phyloP scores from a whole-genome alignment of 2,888 invertebrate species.

The Scaptodrosophila latifasciaeformis region DNA sequence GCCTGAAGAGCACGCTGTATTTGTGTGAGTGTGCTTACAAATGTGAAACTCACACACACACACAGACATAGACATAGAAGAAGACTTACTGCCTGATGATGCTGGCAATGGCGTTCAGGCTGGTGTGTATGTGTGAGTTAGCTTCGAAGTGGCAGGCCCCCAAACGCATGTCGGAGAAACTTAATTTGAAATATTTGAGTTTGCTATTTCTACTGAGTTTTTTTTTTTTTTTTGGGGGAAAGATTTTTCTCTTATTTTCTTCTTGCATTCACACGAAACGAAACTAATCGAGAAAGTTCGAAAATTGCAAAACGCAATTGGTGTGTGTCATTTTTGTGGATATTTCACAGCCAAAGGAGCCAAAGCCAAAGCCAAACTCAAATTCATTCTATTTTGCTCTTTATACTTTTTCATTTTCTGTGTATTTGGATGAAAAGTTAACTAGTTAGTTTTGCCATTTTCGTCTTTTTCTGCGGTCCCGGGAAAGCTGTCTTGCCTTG shows the following conservation, averaged over 20 bases:
- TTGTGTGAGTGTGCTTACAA: slow-evolving; percentile 37
- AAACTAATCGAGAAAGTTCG: slow-evolving; percentile 68
- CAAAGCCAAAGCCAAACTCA: too few relatives aligned
- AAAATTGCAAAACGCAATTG: slow-evolving; percentile 55
- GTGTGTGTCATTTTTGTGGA: not conserved
- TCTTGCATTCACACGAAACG: slow-evolving; percentile 32
- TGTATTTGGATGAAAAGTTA: slow-evolving; percentile 36
- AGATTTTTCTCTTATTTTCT: slow-evolving; percentile 24
- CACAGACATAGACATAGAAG: not conserved
- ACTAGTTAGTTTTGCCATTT: slow-evolving; percentile 35
- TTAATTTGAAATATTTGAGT: slow-evolving; percentile 68
- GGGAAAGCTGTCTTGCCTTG: not conserved
- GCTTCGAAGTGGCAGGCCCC: slow-evolving; percentile 16
- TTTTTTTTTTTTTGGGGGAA: slow-evolving; percentile 41
- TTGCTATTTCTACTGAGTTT: slow-evolving; percentile 55
- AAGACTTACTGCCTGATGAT: not conserved
- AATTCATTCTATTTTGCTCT: too few relatives aligned
- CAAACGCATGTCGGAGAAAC: slow-evolving; percentile 66
- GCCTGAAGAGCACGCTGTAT: slow-evolving; percentile 13
- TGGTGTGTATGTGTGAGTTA: slow-evolving; percentile 13
- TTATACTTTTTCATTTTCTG: too few relatives aligned
- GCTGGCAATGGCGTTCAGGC: not conserved
- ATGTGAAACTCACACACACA: slow-evolving; percentile 3
- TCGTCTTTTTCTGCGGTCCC: too few relatives aligned
- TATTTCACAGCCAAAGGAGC: too few relatives aligned